Evolutionary conservation across 2,888 invertebrate species (phyloP), one percentile per base, ranked within the genome.

Genomic region (Diadegma fenestrale): DNA sequence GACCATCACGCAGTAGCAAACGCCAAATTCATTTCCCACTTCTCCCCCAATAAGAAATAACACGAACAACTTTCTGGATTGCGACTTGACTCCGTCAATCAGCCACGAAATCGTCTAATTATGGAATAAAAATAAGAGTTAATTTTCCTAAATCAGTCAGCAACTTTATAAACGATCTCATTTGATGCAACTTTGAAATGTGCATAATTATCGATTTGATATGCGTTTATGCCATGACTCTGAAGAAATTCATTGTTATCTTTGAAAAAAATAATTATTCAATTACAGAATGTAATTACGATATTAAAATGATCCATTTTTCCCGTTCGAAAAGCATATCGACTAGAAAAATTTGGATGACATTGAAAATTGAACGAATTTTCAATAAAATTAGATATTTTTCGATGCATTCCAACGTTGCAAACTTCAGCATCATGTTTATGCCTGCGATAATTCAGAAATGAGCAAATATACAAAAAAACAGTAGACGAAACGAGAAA

Each of bases 1-100:
- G 58, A 33, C 41, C 41, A 69, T 30, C 58, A 58, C 12, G 33
- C 76, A 3, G 43, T 78, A 54, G 72, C 82, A 82, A 82, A 82
- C 77, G 58, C 58, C 43, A 51, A 61, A 43, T 80, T 77, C 80
- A 82, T 82, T 68, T 63, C 58, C 30, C 26, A 41, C 10, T 19
- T 33, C 1, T 26, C 63, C 19, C 14, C 22, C 54, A 19, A 63
- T 19, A 80, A 71, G 14, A 14, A 19, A 19, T 6, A 41, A 5
- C 72, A 22, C 45, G 63, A 63, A 64, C 54, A 71, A 71, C 30
- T 51, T 66, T 66, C 12, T 37, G 78, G 12, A 17, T 4, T 7
- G 1, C 45, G n/a, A 19, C 30, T 75, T 6, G 14, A 37, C 26
- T 14, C 45, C 45, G 19, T 63, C 63, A 30, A 72, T 72, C 8